phyloP scores from a whole-genome alignment of 1,140 invertebrate genomes.

The Aculops lycopersici region DNA sequence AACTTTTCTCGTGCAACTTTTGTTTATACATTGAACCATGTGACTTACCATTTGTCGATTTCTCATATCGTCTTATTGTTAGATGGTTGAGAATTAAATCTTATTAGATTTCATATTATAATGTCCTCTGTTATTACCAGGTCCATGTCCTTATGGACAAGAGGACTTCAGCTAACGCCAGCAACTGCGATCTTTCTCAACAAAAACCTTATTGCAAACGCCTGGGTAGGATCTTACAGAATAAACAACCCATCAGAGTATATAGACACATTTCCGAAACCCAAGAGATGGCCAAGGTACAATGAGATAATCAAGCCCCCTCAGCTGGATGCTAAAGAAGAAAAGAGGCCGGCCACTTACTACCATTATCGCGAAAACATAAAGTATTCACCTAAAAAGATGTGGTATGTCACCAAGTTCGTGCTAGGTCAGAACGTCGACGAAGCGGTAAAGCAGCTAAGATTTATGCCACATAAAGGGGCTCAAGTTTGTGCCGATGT shows the following conservation, averaged over 20 bases:
- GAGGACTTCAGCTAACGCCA: too few relatives aligned
- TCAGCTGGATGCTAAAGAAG: background rate
- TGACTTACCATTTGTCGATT: too few relatives aligned
- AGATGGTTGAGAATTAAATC: too few relatives aligned
- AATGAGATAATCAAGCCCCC: slow-evolving; percentile 5
- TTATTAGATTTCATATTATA: too few relatives aligned
- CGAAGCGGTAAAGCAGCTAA: slow-evolving; percentile 62
- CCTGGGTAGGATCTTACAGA: background rate
- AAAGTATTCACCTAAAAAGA: slow-evolving; percentile 58
- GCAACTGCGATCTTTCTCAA: too few relatives aligned
- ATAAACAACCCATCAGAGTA: background rate
- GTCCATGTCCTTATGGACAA: too few relatives aligned
- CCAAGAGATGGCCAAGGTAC: slow-evolving; percentile 5
- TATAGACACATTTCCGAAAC: slow-evolving; percentile 4
- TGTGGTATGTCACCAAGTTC: slow-evolving; percentile 49
- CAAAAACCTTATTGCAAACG: too few relatives aligned
- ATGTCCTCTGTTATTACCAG: too few relatives aligned
- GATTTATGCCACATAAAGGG: slow-evolving; percentile 50
- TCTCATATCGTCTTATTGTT: too few relatives aligned
- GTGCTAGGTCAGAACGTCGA: slow-evolving; percentile 57
- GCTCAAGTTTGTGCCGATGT: slow-evolving; percentile 35
- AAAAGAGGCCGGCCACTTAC: background rate
- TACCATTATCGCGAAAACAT: slow-evolving; percentile 46
- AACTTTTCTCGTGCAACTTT: too few relatives aligned
- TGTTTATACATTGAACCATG: too few relatives aligned